Percentiles rank a stretch among this genome's conserved stretches.
Conservation (phyloP, 2,888 invertebrate genomes). For the Bellardia bayeri region DNA sequence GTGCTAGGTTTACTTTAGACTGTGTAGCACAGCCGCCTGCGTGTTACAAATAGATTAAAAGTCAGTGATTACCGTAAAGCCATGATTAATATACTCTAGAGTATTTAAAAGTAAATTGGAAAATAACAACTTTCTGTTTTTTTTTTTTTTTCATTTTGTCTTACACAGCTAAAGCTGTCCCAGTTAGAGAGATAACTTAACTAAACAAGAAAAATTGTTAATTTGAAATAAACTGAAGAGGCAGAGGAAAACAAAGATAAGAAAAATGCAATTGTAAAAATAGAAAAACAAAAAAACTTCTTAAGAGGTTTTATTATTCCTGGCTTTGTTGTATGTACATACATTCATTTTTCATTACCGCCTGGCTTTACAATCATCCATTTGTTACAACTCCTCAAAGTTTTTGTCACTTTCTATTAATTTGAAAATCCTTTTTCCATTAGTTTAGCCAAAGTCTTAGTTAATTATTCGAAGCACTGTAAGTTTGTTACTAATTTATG, state of each 20-base stretch:
- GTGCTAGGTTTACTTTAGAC: not conserved
- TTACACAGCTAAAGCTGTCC: not conserved
- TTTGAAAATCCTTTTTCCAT: slow-evolving; percentile 34
- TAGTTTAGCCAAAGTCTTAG: not conserved
- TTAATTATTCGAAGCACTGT: not conserved
- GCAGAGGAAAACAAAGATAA: slow-evolving; percentile 39
- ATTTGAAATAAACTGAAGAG: slow-evolving; percentile 37
- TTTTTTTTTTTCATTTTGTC: slow-evolving; percentile 4
- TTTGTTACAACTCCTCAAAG: slow-evolving; percentile 38
- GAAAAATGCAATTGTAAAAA: slow-evolving; percentile 57
- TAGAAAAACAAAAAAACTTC: not conserved
- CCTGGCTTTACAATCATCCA: slow-evolving; percentile 1
- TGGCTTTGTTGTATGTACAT: not conserved
- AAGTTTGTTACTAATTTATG: slow-evolving; percentile 6
- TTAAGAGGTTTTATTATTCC: not conserved
- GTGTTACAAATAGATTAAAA: slow-evolving; percentile 69
- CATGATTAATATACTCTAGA: slow-evolving; percentile 76
- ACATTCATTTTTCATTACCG: not conserved
- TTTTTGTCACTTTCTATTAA: slow-evolving; percentile 62
- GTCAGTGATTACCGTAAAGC: slow-evolving; percentile 66
- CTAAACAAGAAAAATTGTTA: slow-evolving; percentile 62
- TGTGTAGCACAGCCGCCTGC: not conserved
- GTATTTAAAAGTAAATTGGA: slow-evolving; percentile 76
- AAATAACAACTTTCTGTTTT: slow-evolving; percentile 68
- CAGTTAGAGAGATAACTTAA: not conserved